Conservation (phyloP, 1,140 invertebrate genomes). For the Latrodectus geometricus region DNA sequence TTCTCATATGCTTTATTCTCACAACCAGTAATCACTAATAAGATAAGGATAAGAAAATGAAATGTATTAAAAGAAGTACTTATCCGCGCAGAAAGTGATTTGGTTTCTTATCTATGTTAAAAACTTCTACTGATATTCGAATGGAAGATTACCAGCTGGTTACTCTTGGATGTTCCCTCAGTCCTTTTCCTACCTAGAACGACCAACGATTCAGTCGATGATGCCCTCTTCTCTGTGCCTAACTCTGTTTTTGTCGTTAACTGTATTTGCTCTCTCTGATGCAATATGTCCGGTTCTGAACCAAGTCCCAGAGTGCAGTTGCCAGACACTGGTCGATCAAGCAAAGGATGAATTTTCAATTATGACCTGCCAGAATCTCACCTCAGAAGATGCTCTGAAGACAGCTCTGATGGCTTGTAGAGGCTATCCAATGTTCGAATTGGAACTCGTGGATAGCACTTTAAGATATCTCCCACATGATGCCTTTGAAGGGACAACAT, state of each 20-base stretch:
- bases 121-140: too few species aligned
- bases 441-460: constrained; percentile 21
- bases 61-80: too few species aligned
- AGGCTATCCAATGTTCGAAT: constrained; percentile 8
- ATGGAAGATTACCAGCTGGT: neutral
- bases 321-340: neutral
- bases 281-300: neutral
- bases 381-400: constrained; percentile 24
- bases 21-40: too few species aligned
- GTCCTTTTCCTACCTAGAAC: neutral
- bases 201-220: neutral
- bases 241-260: neutral
- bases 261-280: neutral
- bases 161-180: neutral
- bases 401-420: neutral
- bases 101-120: too few species aligned
- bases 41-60: too few species aligned
- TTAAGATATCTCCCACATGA: constrained; percentile 31
- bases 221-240: neutral
- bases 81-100: too few species aligned
- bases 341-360: constrained; percentile 11
- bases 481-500: constrained; percentile 30
- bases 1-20: too few species aligned
- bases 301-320: neutral
- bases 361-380: constrained; percentile 6